Evolutionary conservation across 2,113 vertebrate species (phyloP).

Genomic region (Menidia beryllina): DNA sequence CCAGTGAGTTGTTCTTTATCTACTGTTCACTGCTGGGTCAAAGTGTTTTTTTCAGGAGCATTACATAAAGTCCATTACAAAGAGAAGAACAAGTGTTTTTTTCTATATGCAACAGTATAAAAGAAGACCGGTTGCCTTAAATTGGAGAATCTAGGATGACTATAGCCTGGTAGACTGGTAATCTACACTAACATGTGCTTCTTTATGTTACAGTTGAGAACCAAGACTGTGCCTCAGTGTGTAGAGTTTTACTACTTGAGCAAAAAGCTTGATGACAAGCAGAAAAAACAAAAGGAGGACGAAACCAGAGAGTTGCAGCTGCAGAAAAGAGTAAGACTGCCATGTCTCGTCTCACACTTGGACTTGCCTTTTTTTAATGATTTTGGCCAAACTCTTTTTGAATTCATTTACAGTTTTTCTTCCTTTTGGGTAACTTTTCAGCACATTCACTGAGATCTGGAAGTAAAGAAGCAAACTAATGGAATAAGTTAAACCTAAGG

Average conservation of each 20-base stretch:
- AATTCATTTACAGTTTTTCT: neutral
- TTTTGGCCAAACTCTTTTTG: neutral
- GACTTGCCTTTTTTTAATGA: neutral
- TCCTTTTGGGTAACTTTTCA: neutral
- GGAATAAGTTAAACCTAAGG: neutral
- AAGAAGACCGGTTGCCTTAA: too few relatives aligned
- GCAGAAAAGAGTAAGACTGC: slow-evolving; percentile 51
- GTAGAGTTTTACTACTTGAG: slow-evolving; percentile 85
- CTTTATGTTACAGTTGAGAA: slow-evolving; percentile 73
- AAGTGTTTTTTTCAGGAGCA: neutral
- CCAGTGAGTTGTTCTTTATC: neutral
- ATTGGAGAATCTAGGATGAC: too few relatives aligned
- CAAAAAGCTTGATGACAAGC: slow-evolving; percentile 78
- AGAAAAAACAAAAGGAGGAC: slow-evolving; percentile 72
- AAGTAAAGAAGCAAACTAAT: neutral
- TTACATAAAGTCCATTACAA: neutral
- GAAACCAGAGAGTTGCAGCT: slow-evolving; percentile 44
- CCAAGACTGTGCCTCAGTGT: slow-evolving; percentile 79
- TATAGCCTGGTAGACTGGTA: too few relatives aligned
- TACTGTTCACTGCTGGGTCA: neutral
- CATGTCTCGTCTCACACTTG: neutral
- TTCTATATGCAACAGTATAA: too few relatives aligned
- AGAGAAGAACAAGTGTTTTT: neutral
- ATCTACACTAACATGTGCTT: neutral
- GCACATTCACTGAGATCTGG: neutral